Conservation (phyloP, 2,888 invertebrate species). For the Acanthococcus lagerstroemiae region DNA sequence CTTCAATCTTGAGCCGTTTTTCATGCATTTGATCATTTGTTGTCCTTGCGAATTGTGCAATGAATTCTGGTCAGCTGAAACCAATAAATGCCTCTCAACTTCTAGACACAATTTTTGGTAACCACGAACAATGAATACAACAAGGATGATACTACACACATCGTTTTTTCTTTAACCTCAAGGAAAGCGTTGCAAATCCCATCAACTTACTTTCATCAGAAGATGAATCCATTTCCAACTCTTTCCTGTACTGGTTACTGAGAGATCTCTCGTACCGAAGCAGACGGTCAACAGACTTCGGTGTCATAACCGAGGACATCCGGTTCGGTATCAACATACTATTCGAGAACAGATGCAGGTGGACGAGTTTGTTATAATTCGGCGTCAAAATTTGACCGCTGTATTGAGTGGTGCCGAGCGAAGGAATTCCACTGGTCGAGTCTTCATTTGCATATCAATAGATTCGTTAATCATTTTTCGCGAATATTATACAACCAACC, state of each 20-base stretch:
- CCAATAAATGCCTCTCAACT: neutral
- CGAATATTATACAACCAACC: neutral
- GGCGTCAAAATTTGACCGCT: conserved; percentile 45
- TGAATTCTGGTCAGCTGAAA: conserved; percentile 1
- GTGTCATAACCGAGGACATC: neutral
- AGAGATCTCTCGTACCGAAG: conserved; percentile 31
- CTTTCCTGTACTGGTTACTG: conserved; percentile 16
- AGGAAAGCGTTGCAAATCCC: too few relatives aligned
- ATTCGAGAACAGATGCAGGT: conserved; percentile 62
- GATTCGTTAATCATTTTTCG: too few relatives aligned
- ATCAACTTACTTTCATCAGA: conserved; percentile 4
- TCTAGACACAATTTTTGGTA: neutral
- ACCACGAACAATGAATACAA: neutral
- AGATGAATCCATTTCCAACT: conserved; percentile 19
- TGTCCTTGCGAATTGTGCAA: conserved; percentile 27
- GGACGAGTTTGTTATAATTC: conserved; percentile 67
- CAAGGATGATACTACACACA: too few relatives aligned
- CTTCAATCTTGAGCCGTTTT: conserved; percentile 58
- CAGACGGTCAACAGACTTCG: conserved; percentile 21
- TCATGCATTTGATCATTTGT: conserved; percentile 51
- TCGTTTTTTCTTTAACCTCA: too few relatives aligned
- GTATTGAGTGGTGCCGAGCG: conserved; percentile 50
- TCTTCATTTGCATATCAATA: too few relatives aligned
- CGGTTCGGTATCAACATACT: neutral
- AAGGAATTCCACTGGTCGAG: conserved; percentile 59